A percentile compares a stretch with the other conserved stretches of the same genome.
Evolutionary conservation across 2,797 vertebrate species (phyloP).

Genomic region (Bovichtus diacanthus): DNA sequence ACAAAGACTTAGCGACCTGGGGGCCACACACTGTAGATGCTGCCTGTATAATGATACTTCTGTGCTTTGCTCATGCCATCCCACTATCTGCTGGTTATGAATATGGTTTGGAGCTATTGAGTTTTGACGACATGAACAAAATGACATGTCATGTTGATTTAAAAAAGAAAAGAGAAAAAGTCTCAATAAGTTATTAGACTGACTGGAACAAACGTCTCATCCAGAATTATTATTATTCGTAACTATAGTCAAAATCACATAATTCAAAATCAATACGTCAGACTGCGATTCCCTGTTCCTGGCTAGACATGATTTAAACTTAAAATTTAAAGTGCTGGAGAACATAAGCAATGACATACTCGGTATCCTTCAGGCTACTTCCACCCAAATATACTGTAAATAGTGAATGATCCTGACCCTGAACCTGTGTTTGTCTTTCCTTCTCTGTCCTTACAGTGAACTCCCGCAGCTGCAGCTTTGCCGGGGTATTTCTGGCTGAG

Average conservation of each 20-base stretch:
- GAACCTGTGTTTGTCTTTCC: not conserved
- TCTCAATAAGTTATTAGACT: no score
- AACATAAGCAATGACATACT: not conserved
- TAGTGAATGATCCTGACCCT: not conserved
- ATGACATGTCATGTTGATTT: not conserved
- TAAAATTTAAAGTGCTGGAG: not conserved
- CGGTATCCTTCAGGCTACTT: not conserved
- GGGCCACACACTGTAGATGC: slow-evolving; percentile 12
- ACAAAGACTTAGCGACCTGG: not conserved
- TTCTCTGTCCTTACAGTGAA: slow-evolving; percentile 52
- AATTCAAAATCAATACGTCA: not conserved
- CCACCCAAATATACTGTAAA: not conserved
- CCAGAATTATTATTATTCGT: not conserved
- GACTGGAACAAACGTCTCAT: not conserved
- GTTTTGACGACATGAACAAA: not conserved
- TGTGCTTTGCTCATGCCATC: not conserved
- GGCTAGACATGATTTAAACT: not conserved
- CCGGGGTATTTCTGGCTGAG: slow-evolving; percentile 89
- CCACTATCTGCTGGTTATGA: not conserved
- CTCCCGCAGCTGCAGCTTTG: slow-evolving; percentile 83
- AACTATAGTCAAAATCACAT: not conserved
- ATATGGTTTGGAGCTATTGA: not conserved
- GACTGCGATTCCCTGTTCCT: not conserved
- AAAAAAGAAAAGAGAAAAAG: no score
- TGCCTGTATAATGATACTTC: slow-evolving; percentile 32